phyloP scores from a whole-genome alignment of 2,888 invertebrate genomes.

The Drosophila melanosoma region DNA sequence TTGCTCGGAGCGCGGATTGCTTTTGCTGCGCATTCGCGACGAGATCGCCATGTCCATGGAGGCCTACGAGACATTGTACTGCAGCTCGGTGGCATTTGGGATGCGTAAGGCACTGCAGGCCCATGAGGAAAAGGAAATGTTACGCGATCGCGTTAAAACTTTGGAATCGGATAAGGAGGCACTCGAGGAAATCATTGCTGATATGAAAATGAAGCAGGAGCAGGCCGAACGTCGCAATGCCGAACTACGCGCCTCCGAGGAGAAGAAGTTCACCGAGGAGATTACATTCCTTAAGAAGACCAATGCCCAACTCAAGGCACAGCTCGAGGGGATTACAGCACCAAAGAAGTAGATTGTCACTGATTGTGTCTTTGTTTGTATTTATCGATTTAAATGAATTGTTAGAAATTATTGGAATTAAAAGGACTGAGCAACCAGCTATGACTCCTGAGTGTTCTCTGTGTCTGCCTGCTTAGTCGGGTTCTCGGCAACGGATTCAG shows the following conservation, averaged over 20 bases:
- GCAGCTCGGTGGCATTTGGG: conserved; percentile 98
- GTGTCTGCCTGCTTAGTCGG: neutral
- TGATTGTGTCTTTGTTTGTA: conserved; percentile 21
- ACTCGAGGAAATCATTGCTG: conserved; percentile 85
- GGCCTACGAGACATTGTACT: conserved; percentile 98
- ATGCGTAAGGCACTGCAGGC: conserved; percentile 98
- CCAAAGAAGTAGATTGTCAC: conserved; percentile 91
- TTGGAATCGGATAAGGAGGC: conserved; percentile 86
- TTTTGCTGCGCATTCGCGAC: conserved; percentile 95
- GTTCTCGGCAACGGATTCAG: conserved; percentile 14
- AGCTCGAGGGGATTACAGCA: conserved; percentile 97
- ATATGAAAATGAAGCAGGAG: conserved; percentile 90
- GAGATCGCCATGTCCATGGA: conserved; percentile 98
- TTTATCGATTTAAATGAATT: conserved; percentile 48
- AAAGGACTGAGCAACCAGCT: conserved; percentile 46
- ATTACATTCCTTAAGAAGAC: conserved; percentile 96
- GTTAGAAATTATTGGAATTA: conserved; percentile 58
- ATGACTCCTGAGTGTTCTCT: conserved; percentile 15
- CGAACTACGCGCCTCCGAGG: conserved; percentile 94
- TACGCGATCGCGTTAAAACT: conserved; percentile 90
- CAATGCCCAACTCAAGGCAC: conserved; percentile 96
- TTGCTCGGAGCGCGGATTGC: conserved; percentile 97
- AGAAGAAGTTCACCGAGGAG: conserved; percentile 96
- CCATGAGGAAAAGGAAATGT: conserved; percentile 90
- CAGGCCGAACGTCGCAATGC: conserved; percentile 92